Evolutionary conservation across 2,797 vertebrate species (phyloP), one percentile per base, ranked within the genome.

Genomic region (Rhinella marina): DNA sequence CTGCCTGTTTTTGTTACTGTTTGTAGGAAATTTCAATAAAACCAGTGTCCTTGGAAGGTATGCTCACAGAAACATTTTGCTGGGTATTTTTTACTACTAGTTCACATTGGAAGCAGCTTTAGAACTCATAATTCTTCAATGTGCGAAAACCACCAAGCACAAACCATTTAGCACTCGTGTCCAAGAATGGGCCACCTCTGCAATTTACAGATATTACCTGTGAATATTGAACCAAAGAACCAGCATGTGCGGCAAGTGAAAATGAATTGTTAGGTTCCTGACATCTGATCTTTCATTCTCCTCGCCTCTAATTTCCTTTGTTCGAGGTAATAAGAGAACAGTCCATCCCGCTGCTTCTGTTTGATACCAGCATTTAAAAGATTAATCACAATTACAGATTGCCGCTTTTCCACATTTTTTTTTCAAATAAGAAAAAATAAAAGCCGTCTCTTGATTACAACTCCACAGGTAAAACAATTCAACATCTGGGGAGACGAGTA

Each of bases 261-360:
- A 82, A 82, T 87, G n/a, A 82, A 82, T 90, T 91, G 90, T 82
- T 85, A 91, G 0, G 89, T 64, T 87, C 59, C 8, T 82, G 86
- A 90, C 81, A 81, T 85, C 89, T 90, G 90, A 86, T 90, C 90
- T 61, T 61, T 85, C 66, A 29, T 29, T 75, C 72, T 64, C 66
- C 21, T 83, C 8, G 7, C 41, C 48, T 17, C 82, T 90, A 90
- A 88, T 90, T 90, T 87, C 64, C 89, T 89, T 89, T 91, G 89
- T 90, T 92, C 90, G 90, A 91, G 92, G 92, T 90, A 90, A 91
- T 91, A 89, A 91, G 88, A 93, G 90, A 90, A 91, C 88, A 85
- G 81, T 91, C 61, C 0, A 59, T 82, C 92, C 88, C 32, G 70
- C 89, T 91, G 91, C 27, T 89, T 90, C 70, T 82, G 90, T 91